A percentile compares a stretch with the other conserved stretches of the same genome.
phyloP scores from a whole-genome alignment of 2,888 invertebrate genomes.

The Deilephila porcellus region DNA sequence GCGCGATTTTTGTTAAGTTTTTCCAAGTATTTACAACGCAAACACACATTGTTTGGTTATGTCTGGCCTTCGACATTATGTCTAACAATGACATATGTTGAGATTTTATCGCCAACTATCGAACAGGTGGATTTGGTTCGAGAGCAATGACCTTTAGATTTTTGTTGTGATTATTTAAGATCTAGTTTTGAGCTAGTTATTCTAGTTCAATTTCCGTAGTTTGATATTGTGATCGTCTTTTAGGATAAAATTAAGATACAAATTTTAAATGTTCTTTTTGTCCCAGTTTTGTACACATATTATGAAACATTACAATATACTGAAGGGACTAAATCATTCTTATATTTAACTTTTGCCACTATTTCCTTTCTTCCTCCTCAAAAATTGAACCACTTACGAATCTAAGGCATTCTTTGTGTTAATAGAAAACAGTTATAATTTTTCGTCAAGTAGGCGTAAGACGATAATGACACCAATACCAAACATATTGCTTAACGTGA shows the following conservation, averaged over 20 bases:
- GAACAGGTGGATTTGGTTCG: not conserved
- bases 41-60: conserved; percentile 14
- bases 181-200: not conserved
- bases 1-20: conserved; percentile 29
- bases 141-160: conserved; percentile 10
- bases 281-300: not conserved
- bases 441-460: too few species aligned
- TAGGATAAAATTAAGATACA: not conserved
- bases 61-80: not conserved
- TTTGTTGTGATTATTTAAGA: not conserved
- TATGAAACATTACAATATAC: too few species aligned
- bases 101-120: not conserved
- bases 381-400: too few species aligned
- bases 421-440: too few species aligned
- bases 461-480: too few species aligned
- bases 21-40: conserved; percentile 29
- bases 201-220: not conserved
- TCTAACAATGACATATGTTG: not conserved
- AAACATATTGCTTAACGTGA: too few species aligned
- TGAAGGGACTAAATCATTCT: too few species aligned
- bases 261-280: not conserved
- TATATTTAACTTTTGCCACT: too few species aligned
- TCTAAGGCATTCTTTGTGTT: too few species aligned
- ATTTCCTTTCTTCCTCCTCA: too few species aligned
- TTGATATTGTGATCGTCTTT: not conserved